Evolutionary conservation across 2,888 invertebrate species (phyloP).

Genomic region (Drosophila rubida): DNA sequence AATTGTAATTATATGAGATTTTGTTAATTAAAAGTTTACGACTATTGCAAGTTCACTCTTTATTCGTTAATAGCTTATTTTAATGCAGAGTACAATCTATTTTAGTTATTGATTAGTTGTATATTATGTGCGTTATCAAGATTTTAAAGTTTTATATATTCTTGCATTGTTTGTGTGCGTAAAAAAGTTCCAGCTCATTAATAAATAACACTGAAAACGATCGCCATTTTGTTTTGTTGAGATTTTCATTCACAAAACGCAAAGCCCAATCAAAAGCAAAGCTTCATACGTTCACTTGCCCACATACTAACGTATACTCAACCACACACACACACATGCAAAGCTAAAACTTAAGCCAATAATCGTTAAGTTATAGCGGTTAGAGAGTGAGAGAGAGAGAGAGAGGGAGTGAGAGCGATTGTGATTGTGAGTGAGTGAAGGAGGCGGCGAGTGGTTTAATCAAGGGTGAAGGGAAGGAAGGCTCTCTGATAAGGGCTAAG

Average conservation of each 20-base stretch:
- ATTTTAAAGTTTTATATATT: neutral
- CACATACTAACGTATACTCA: neutral
- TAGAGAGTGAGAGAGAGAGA: neutral
- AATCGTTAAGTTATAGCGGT: slow-evolving; percentile 28
- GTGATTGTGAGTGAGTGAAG: neutral
- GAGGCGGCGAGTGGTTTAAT: neutral
- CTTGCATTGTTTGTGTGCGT: neutral
- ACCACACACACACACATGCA: neutral
- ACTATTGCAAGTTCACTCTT: no score
- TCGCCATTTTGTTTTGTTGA: slow-evolving; percentile 43
- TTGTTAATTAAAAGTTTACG: no score
- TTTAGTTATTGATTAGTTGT: neutral
- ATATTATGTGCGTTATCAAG: neutral
- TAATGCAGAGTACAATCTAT: neutral
- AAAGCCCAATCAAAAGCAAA: slow-evolving; percentile 39
- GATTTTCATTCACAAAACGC: slow-evolving; percentile 52
- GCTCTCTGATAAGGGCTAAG: slow-evolving; percentile 32
- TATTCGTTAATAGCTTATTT: neutral
- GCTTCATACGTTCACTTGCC: slow-evolving; percentile 15
- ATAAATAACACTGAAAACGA: slow-evolving; percentile 16
- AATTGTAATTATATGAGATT: no score
- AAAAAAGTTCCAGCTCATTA: slow-evolving; percentile 12
- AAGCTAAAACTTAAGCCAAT: slow-evolving; percentile 27
- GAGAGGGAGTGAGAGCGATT: neutral
- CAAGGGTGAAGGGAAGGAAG: slow-evolving; percentile 12